Evolutionary conservation across 2,797 vertebrate genomes (phyloP).

Genomic region (Pogonophryne albipinna): DNA sequence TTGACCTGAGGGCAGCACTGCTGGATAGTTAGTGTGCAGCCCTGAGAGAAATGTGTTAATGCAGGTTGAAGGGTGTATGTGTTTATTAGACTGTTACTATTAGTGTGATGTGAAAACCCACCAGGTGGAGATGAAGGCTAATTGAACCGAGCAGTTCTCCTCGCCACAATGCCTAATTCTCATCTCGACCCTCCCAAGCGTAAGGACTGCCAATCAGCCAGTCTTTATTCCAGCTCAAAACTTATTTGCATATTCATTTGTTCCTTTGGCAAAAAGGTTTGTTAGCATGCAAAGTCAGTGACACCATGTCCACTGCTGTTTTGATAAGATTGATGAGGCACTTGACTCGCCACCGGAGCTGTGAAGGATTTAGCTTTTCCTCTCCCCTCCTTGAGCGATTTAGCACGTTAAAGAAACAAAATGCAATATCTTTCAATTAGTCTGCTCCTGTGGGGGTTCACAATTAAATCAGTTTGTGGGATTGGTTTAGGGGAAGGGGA

Average conservation of each 20-base stretch:
- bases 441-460: conserved; percentile 14
- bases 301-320: conserved; percentile 54
- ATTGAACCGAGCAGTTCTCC: conserved; percentile 62
- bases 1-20: background rate
- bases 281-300: conserved; percentile 72
- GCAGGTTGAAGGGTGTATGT: conserved; percentile 38
- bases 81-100: conserved; percentile 31
- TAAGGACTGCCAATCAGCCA: conserved; percentile 65
- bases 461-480: conserved; percentile 49
- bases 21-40: conserved; percentile 19
- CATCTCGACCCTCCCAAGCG: conserved; percentile 61
- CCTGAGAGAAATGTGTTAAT: conserved; percentile 33
- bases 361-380: conserved; percentile 28
- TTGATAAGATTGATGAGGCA: conserved; percentile 78
- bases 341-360: conserved; percentile 37
- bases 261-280: conserved; percentile 51
- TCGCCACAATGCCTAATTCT: conserved; percentile 52
- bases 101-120: conserved; percentile 50
- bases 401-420: conserved; percentile 34
- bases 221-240: conserved; percentile 39
- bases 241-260: conserved; percentile 77
- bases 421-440: conserved; percentile 49
- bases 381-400: conserved; percentile 28
- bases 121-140: conserved; percentile 63
- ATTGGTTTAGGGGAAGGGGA: conserved; percentile 3